A percentile compares a stretch with the other conserved stretches of the same genome.
These are phyloP conservation scores for Onychostruthus taczanowskii DNA, from an alignment of 2,113 vertebrate genomes.

Conservation along the genomic window DNA sequence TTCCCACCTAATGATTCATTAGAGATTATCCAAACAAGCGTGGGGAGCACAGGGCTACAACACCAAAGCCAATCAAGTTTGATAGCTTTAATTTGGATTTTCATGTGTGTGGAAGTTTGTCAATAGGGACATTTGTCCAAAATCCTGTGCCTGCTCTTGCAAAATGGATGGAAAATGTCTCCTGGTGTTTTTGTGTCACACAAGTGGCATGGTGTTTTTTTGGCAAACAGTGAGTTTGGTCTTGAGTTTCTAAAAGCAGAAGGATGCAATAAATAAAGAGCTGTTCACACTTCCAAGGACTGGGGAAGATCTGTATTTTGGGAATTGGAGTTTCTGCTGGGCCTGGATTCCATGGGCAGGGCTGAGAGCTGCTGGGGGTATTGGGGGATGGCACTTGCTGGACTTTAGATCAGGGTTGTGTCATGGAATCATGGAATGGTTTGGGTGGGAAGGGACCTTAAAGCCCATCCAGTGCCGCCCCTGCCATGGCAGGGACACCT, in stretches of 20 bases:
- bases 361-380: not conserved
- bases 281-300: not conserved
- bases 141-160: not conserved
- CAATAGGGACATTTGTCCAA: not conserved
- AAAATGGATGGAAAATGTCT: not conserved
- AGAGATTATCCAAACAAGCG: not conserved
- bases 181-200: not conserved
- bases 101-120: not conserved
- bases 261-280: not conserved
- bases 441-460: fast-evolving
- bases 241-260: not conserved
- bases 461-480: fast-evolving
- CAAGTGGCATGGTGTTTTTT: not conserved
- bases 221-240: not conserved
- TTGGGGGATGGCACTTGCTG: not conserved
- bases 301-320: not conserved
- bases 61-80: not conserved
- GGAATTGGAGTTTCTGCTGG: not conserved
- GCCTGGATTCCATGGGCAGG: not conserved
- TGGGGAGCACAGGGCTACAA: not conserved
- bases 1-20: not conserved
- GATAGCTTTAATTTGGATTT: not conserved
- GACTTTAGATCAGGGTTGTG: not conserved
- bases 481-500: not conserved
- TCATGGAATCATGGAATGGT: not conserved